Conservation (phyloP, 2,113 vertebrate genomes). For the Ranitomeya imitator region DNA sequence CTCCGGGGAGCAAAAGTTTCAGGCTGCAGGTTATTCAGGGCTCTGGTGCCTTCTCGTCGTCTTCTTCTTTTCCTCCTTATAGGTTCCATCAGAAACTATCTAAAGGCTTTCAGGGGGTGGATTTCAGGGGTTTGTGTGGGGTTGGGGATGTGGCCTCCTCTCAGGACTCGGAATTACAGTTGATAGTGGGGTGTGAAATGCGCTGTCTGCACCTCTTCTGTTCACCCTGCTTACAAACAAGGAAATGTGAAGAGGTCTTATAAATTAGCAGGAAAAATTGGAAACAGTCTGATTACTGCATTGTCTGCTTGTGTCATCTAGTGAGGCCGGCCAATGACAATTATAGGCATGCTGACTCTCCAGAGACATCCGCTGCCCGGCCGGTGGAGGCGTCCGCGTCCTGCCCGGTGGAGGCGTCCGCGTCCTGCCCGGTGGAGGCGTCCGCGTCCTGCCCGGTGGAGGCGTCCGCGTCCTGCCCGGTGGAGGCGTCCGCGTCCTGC, state of each 20-base stretch:
- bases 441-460: too few relatives aligned
- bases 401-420: too few relatives aligned
- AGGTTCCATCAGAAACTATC: too few relatives aligned
- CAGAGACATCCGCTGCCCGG: too few relatives aligned
- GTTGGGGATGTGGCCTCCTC: not conserved
- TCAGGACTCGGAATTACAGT: not conserved
- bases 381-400: too few relatives aligned
- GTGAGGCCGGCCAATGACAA: not conserved
- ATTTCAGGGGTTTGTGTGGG: not conserved
- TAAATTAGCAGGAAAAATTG: not conserved
- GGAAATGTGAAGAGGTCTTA: not conserved
- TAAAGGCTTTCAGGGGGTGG: not conserved
- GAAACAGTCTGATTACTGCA: too few relatives aligned
- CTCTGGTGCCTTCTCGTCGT: slow-evolving; percentile 22
- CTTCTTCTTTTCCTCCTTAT: not conserved
- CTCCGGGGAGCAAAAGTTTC: not conserved
- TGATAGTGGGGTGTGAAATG: not conserved
- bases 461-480: too few relatives aligned
- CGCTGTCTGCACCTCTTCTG: not conserved
- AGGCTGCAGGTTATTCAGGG: slow-evolving; percentile 11
- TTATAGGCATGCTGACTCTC: too few relatives aligned
- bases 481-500: too few relatives aligned
- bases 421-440: too few relatives aligned
- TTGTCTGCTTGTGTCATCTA: not conserved
- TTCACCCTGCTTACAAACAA: not conserved